Conservation (phyloP, 2,797 vertebrate genomes). For the Microctenopoma steveboyesi region DNA sequence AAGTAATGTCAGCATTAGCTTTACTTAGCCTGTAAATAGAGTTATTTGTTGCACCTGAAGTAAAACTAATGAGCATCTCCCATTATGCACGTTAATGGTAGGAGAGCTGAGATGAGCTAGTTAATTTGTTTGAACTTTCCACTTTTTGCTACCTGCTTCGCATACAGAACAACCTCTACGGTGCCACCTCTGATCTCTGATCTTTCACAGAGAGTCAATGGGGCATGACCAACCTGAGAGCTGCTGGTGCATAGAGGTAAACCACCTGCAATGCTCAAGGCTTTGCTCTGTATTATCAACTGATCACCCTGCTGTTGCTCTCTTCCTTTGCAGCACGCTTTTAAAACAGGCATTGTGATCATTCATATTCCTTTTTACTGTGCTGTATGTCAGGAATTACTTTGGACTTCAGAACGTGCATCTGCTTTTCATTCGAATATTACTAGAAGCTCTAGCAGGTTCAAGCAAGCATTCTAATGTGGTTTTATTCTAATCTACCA, state of each 20-base stretch:
- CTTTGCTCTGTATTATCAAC: neutral
- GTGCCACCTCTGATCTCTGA: conserved; percentile 1
- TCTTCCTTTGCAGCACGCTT: neutral
- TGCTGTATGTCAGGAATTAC: neutral
- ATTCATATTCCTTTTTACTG: no score
- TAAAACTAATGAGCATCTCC: neutral
- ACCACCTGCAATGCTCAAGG: conserved; percentile 5
- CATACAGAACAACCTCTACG: neutral
- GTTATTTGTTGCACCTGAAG: neutral
- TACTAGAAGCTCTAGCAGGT: neutral
- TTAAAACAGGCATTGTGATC: neutral
- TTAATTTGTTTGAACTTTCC: neutral
- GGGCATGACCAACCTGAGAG: neutral
- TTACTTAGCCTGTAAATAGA: neutral
- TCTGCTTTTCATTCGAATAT: neutral
- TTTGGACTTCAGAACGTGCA: neutral
- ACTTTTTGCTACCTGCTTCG: neutral
- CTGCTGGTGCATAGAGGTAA: neutral
- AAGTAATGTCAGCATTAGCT: neutral
- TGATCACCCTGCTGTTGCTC: neutral
- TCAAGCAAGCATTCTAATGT: neutral
- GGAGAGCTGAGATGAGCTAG: neutral
- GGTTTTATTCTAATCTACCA: neutral
- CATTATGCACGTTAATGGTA: no score
- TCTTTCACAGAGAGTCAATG: neutral